Evolutionary conservation across 92 coral and sea anemone species (phyloP).

Genomic region (Palythoa grandiflora): DNA sequence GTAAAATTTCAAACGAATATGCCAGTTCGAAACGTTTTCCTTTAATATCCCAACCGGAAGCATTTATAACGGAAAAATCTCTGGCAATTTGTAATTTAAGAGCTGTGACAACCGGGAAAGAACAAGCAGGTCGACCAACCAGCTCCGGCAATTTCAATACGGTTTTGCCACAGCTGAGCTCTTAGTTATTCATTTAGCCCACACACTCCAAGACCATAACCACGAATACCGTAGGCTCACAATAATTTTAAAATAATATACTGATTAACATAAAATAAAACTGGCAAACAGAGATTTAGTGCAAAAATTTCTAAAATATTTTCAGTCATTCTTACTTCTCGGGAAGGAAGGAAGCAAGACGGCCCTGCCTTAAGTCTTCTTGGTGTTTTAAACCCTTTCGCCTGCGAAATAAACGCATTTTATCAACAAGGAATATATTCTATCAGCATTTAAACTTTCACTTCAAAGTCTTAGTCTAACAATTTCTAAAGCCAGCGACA

Average conservation of each 20-base stretch:
- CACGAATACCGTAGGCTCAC: neutral
- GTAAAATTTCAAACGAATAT: neutral
- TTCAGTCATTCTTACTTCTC: constrained; percentile 73
- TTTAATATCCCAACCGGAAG: neutral
- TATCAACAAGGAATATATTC: constrained; percentile 20
- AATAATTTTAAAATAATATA: neutral
- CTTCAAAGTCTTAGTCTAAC: neutral
- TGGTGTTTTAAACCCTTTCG: constrained; percentile 81
- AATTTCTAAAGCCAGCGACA: neutral
- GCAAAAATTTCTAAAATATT: neutral
- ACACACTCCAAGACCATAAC: neutral
- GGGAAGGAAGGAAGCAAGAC: constrained; percentile 87
- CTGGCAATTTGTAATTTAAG: neutral
- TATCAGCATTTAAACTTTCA: neutral
- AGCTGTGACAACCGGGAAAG: neutral
- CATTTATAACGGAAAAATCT: neutral
- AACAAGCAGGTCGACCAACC: neutral
- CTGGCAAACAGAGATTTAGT: neutral
- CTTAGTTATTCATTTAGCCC: neutral
- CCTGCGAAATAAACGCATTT: constrained; percentile 65
- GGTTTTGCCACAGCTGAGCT: neutral
- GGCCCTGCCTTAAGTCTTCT: constrained; percentile 87
- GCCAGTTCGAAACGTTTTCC: neutral
- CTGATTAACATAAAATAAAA: neutral
- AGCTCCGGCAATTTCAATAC: neutral